phyloP scores from a whole-genome alignment of 2,113 vertebrate species.

The Scartelaos histophorus region DNA sequence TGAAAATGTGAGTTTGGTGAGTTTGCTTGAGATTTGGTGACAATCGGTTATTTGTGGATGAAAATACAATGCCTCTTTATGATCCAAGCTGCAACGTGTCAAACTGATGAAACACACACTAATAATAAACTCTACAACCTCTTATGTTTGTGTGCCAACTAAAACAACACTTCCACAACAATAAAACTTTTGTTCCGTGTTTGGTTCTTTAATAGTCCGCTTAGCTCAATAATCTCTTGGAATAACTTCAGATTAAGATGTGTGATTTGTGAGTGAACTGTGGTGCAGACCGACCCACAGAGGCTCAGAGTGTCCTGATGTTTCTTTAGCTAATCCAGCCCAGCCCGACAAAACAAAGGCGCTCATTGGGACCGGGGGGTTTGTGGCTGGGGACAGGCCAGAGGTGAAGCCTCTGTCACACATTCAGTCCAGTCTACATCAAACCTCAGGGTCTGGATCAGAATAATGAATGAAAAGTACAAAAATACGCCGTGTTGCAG shows the following conservation, averaged over 20 bases:
- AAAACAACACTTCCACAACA: background rate
- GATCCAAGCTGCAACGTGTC: too few species aligned
- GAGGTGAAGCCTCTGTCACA: conserved; percentile 60
- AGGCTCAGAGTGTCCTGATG: conserved; percentile 67
- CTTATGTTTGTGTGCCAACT: background rate
- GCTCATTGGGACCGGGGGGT: conserved; percentile 69
- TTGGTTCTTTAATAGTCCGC: conserved; percentile 62
- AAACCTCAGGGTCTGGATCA: background rate
- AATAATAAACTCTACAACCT: background rate
- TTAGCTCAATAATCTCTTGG: conserved; percentile 78
- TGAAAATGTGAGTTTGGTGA: too few species aligned
- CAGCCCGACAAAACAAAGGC: conserved; percentile 79
- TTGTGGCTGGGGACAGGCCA: conserved; percentile 62
- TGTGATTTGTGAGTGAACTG: conserved; percentile 49
- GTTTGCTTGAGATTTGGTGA: too few species aligned
- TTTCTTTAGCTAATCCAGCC: conserved; percentile 78
- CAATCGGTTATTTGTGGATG: too few species aligned
- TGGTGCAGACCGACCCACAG: conserved; percentile 67
- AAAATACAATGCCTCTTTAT: too few species aligned
- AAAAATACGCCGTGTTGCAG: too few species aligned
- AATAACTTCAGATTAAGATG: conserved; percentile 81
- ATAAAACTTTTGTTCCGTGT: background rate
- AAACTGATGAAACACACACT: background rate
- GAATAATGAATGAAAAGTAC: background rate
- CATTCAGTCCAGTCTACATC: conserved; percentile 32